Base-by-base conservation (phyloP, 2,888 invertebrate genomes). In the Chymomyza fuscimana region DNA sequence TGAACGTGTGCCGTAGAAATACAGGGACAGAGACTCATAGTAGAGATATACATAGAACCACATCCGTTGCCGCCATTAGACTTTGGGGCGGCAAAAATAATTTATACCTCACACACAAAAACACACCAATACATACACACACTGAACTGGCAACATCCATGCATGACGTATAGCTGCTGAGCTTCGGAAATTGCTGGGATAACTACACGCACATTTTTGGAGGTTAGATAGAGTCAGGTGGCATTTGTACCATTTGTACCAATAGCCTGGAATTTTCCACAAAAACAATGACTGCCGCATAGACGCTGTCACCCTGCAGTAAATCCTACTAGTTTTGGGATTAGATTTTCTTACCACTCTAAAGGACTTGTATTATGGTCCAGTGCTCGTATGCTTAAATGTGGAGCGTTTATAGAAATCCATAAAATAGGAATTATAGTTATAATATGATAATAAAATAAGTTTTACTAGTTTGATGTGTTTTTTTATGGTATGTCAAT, bases 51-150 rank as follows among this genome's bases (percentile, higher is more conserved):
- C n/a, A n/a, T 65, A 64, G 61, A 62, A 81, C 81, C 83, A 69
- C 83, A 82, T 80, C 72, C 86, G 74, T 86, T 73, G 86, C 71
- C 87, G 82, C 82, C 88, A 88, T 88, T 85, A 77, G 79, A 68
- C 74, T 67, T 78, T 65, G 63, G 74, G 77, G 78, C 65, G 74
- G 73, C 74, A 75, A 85, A 85, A 80, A 87, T 87, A 88, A 85
- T 88, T 87, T 82, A 85, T 85, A 79, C 87, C 74, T 73, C 65
- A 69, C 66, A 32, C 22, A 54, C 54, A 25, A 25, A 25, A 25
- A 6, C 54, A 54, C 54, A n/a, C n/a, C 25, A 25, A 54, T 22
- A n/a, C 22, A 22, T 4, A 58, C 58, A 58, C 15, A 19, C 29
- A 58, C 58, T 22, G 15, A 58, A 22, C 7, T 19, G 4, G 16